phyloP scores from a whole-genome alignment of 2,888 invertebrate genomes.

The Arrhopalites spinosus region DNA sequence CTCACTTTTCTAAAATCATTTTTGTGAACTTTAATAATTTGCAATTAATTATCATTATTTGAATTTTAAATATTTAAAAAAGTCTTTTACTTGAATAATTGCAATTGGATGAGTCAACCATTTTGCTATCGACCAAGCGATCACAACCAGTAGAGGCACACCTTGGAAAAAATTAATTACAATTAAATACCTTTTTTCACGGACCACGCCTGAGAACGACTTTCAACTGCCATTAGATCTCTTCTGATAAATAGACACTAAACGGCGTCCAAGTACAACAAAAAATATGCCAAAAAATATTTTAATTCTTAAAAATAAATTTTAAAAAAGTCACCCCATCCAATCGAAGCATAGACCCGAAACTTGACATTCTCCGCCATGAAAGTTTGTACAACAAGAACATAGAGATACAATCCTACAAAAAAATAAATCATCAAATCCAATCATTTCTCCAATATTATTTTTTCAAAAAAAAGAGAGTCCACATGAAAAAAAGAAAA shows the following conservation, averaged over 20 bases:
- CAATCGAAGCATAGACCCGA: constrained; percentile 78
- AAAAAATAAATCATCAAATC: constrained; percentile 56
- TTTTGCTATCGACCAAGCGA: constrained; percentile 66
- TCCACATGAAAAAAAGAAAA: no score
- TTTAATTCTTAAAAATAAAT: not conserved
- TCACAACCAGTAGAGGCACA: constrained; percentile 64
- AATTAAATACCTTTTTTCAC: no score
- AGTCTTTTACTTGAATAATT: not conserved
- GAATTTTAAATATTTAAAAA: not conserved
- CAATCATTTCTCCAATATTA: no score
- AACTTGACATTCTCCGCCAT: constrained; percentile 84
- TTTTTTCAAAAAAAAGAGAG: no score
- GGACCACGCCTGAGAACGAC: no score
- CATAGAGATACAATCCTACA: constrained; percentile 80
- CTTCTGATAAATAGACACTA: no score
- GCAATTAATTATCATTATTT: not conserved
- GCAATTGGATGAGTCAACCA: constrained; percentile 57
- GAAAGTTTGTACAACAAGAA: constrained; percentile 84
- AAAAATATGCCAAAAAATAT: no score
- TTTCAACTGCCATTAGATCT: no score
- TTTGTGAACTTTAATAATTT: not conserved
- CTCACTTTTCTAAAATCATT: not conserved
- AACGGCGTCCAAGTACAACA: no score
- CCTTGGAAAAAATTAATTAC: constrained; percentile 59
- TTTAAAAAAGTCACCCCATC: constrained; percentile 74